A percentile compares a stretch with the other conserved stretches of the same genome.
Conservation (phyloP, 2,113 vertebrate genomes). For the Thymallus thymallus region DNA sequence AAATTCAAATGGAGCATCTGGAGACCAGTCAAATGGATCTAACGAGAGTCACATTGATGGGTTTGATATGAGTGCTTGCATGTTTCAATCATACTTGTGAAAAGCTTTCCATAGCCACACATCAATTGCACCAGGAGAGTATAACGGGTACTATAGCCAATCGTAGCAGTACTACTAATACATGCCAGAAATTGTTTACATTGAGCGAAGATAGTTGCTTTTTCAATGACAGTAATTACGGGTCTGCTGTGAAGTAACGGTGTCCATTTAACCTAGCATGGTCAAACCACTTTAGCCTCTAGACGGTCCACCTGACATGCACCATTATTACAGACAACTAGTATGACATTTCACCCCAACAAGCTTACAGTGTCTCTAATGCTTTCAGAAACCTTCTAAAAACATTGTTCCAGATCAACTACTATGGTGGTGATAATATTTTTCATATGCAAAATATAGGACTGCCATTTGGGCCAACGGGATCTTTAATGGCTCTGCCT, state of each 20-base stretch:
- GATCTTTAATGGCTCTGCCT: too few relatives aligned
- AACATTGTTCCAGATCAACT: too few relatives aligned
- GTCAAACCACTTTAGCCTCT: neutral
- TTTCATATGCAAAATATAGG: too few relatives aligned
- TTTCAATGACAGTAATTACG: neutral
- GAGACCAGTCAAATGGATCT: neutral
- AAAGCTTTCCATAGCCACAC: too few relatives aligned
- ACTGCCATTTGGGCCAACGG: too few relatives aligned
- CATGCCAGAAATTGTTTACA: neutral
- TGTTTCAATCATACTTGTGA: too few relatives aligned
- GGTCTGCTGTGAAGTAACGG: neutral
- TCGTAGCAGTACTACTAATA: neutral
- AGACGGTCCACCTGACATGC: neutral
- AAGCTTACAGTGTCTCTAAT: too few relatives aligned
- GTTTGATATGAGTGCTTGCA: too few relatives aligned
- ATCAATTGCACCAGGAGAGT: too few relatives aligned
- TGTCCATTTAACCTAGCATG: neutral
- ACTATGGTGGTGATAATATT: too few relatives aligned
- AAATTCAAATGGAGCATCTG: conserved; percentile 5
- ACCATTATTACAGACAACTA: neutral
- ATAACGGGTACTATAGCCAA: too few relatives aligned
- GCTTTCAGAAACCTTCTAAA: too few relatives aligned
- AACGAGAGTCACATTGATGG: neutral
- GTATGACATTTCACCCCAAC: neutral
- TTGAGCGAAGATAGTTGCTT: neutral